A percentile compares a stretch with the other conserved stretches of the same genome.
Evolutionary conservation across 2,113 vertebrate genomes (phyloP).

Genomic region (Phoenicopterus ruber): DNA sequence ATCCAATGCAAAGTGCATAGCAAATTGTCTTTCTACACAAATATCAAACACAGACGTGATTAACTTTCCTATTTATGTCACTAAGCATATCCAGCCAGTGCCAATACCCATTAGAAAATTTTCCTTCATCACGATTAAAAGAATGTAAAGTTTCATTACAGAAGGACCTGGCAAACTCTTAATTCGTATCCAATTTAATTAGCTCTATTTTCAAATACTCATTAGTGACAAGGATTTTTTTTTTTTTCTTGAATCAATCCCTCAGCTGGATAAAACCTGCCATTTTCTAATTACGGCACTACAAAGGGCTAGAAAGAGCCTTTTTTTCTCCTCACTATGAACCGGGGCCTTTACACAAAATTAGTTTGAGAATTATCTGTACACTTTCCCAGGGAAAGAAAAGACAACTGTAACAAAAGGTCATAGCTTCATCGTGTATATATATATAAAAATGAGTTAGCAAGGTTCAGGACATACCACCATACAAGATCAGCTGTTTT

Average conservation of each 20-base stretch:
- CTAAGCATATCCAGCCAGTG: not conserved
- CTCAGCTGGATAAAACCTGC: slow-evolving; percentile 16
- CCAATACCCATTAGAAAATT: not conserved
- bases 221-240: slow-evolving; percentile 27
- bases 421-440: not conserved
- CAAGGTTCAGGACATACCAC: not conserved
- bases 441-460: not conserved
- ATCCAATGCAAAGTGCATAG: not conserved
- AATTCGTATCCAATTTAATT: slow-evolving; percentile 54
- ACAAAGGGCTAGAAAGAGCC: not conserved
- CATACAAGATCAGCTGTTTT: not conserved
- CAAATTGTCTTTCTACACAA: not conserved
- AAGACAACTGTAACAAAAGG: slow-evolving; percentile 41
- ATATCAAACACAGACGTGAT: not conserved
- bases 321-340: not conserved
- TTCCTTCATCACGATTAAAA: not conserved
- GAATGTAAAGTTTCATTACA: not conserved
- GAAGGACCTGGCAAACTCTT: slow-evolving; percentile 36
- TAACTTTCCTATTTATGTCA: not conserved
- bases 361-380: slow-evolving; percentile 8
- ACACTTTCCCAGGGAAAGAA: slow-evolving; percentile 64
- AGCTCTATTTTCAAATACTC: slow-evolving; percentile 52
- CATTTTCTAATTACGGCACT: slow-evolving; percentile 36
- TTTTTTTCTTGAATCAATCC: not conserved
- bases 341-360: not conserved